Conservation (phyloP, 2,888 invertebrate species). For the Cosmia trapezina region DNA sequence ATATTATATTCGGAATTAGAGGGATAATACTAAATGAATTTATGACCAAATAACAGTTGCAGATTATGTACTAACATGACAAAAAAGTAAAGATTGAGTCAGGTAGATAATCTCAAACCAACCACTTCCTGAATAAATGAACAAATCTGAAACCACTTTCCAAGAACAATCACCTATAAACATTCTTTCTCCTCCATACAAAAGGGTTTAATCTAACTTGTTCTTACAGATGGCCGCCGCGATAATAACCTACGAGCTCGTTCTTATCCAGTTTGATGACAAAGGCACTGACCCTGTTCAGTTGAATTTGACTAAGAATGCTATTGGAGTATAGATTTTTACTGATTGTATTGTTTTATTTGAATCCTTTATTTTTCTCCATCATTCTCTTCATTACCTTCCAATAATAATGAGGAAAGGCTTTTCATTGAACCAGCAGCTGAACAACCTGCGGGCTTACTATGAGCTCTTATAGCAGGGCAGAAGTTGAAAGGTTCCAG, state of each 20-base stretch:
- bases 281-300: conserved; percentile 35
- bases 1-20: too few species aligned
- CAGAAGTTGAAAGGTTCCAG: too few species aligned
- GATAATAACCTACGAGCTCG: conserved; percentile 91
- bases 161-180: background rate
- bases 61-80: background rate
- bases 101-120: too few species aligned
- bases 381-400: too few species aligned
- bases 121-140: background rate
- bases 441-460: too few species aligned
- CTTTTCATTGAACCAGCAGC: too few species aligned
- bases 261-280: conserved; percentile 87
- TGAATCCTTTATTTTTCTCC: background rate
- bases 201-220: conserved; percentile 21
- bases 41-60: background rate
- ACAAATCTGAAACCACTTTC: conserved; percentile 14
- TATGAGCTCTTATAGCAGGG: too few species aligned
- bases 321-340: conserved; percentile 34
- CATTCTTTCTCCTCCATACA: background rate
- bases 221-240: conserved; percentile 90
- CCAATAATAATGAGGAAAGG: too few species aligned
- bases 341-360: conserved; percentile 35
- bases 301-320: conserved; percentile 44
- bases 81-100: background rate
- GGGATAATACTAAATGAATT: background rate